Evolutionary conservation across 2,113 vertebrate genomes (phyloP).

Genomic region (Lucifuga dentata): DNA sequence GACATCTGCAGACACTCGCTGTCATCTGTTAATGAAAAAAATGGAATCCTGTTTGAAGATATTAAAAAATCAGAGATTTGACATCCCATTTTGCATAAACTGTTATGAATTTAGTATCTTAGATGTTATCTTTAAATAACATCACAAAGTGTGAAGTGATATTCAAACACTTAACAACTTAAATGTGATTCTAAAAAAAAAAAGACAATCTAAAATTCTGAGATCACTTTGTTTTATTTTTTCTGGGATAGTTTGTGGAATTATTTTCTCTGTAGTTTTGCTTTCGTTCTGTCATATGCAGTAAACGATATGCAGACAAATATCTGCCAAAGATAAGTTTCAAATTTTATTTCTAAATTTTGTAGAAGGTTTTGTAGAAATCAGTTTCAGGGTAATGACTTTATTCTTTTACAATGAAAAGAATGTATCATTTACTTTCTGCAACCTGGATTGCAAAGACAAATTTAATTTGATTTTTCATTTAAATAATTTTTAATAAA

Average conservation of each 20-base stretch:
- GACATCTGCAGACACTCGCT: neutral
- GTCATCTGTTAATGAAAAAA: neutral
- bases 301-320: neutral
- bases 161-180: neutral
- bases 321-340: neutral
- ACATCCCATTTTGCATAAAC: neutral
- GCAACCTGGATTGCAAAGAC: neutral
- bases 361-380: no score
- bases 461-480: neutral
- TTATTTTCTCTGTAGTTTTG: neutral
- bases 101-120: neutral
- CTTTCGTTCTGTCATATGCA: neutral
- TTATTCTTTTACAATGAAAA: neutral
- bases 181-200: neutral
- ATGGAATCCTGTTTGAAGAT: neutral
- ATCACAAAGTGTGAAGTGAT: neutral
- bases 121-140: neutral
- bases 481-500: conserved; percentile 26
- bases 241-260: neutral
- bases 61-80: neutral
- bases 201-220: neutral
- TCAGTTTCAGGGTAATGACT: no score
- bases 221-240: neutral
- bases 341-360: no score
- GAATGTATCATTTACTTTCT: neutral